Conservation (phyloP, 2,888 invertebrate species). For the Muschampia plurimacula region DNA sequence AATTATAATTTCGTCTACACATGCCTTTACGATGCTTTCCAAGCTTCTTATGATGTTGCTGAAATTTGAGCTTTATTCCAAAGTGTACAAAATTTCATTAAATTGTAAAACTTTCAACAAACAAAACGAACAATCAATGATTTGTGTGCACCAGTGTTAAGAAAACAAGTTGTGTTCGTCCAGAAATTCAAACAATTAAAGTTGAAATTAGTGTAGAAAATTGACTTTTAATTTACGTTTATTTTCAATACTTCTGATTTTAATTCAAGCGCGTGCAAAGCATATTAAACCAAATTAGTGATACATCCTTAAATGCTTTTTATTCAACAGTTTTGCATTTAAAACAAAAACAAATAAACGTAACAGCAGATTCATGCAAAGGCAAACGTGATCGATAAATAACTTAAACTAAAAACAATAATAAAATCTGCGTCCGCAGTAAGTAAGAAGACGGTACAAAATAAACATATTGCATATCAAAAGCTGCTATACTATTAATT, state of each 20-base stretch:
- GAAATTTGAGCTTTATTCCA: constrained; percentile 6
- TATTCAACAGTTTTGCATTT: constrained; percentile 11
- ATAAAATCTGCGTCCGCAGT: constrained; percentile 55
- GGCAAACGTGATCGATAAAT: constrained; percentile 9
- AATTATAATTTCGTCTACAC: constrained; percentile 49
- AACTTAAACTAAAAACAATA: constrained; percentile 8
- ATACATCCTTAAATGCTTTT: constrained; percentile 8
- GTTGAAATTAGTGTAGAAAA: constrained; percentile 2
- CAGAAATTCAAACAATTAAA: constrained; percentile 4
- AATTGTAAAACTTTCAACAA: not conserved
- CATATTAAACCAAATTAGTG: constrained; percentile 15
- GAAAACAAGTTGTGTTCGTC: constrained; percentile 11
- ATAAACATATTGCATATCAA: constrained; percentile 49
- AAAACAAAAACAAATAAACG: constrained; percentile 38
- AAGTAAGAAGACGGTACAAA: constrained; percentile 26
- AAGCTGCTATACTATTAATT: constrained; percentile 47
- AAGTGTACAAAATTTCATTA: not conserved
- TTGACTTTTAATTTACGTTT: not conserved
- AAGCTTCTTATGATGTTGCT: constrained; percentile 53
- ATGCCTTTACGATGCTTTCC: constrained; percentile 67
- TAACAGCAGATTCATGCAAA: constrained; percentile 31
- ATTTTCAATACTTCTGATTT: not conserved
- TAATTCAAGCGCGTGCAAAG: constrained; percentile 41
- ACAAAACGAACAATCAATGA: constrained; percentile 1
- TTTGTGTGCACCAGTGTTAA: constrained; percentile 23